Base-by-base conservation (phyloP, 2,113 vertebrate genomes). In the Neogobius melanostomus region DNA sequence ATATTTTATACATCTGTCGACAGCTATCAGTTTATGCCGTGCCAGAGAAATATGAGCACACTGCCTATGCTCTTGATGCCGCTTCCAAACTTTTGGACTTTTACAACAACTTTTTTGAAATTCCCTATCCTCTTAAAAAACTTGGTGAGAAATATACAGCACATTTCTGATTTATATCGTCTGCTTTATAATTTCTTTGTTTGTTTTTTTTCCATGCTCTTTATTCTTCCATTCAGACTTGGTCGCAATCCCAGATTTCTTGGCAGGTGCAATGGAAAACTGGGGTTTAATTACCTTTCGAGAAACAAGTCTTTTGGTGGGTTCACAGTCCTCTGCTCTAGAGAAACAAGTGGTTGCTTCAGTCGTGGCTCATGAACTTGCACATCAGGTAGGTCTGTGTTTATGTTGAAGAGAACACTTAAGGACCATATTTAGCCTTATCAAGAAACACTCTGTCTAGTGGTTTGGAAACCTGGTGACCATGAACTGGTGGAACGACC, bases 391-490 rank as follows among this genome's bases (percentile, higher is more conserved):
- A 93, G 46, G 45, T 61, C 8, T 68, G 8, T 69, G 48, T 67
- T 10, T 49, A 36, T 68, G 53, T 59, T 68, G 49, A 28, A 0
- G 66, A 7, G 56, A 6, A 15, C 52, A 2, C 11, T 1, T 0
- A 9, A 28, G 5, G 5, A 47, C 42, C 51, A 64, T 68, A 6
- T 46, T 21, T 36, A 64, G 71, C 2, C n/a, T 82, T 16, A 80
- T 56, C 11, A 44, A 0, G 60, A 14, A 10, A 47, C 70, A 11
- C 81, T 2, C 6, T 76, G 43, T 45, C 9, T 76, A 99, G 98
- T 99, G 98, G 98, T 98, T 99, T 93, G 97, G 98, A 69, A 97
- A 99, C 82, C 82, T 98, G 63, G 98, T 99, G 42, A 99, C 98
- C 42, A 98, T 99, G 96, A 90, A 93, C 42, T 99, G 98, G 98